phyloP scores from a whole-genome alignment of 2,888 invertebrate species.

The Fissipunctia ypsillon region DNA sequence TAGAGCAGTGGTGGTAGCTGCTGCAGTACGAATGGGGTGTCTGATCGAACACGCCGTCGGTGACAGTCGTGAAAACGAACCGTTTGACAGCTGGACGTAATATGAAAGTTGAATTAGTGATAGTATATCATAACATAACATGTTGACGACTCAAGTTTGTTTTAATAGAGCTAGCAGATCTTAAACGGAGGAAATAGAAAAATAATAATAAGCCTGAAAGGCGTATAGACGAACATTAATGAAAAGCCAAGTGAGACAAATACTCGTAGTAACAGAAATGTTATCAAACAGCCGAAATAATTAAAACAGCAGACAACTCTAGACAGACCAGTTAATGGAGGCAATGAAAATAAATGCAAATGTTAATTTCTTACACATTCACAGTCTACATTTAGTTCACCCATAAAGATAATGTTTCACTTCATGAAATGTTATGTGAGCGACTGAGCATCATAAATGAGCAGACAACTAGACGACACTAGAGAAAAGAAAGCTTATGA shows the following conservation, averaged over 20 bases:
- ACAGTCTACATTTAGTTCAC: constrained; percentile 11
- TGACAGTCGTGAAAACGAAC: constrained; percentile 3
- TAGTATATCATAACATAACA: neutral
- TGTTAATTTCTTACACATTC: constrained; percentile 23
- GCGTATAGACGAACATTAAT: neutral
- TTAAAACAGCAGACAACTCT: constrained; percentile 17
- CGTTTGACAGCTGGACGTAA: neutral
- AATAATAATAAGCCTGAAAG: neutral
- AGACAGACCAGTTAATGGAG: constrained; percentile 8
- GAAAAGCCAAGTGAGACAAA: neutral
- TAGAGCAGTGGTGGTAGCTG: constrained; percentile 13
- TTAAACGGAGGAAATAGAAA: neutral
- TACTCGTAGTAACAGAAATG: neutral
- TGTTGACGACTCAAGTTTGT: neutral
- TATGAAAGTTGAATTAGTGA: neutral
- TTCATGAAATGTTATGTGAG: constrained; percentile 5
- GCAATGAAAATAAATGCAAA: constrained; percentile 21
- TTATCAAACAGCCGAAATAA: constrained; percentile 6
- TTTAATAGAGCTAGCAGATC: neutral
- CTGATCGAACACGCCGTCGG: neutral
- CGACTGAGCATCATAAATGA: neutral
- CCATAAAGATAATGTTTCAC: constrained; percentile 19
- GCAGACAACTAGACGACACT: constrained; percentile 14
- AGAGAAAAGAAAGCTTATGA: neutral
- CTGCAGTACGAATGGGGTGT: constrained; percentile 27